These are phyloP conservation scores for Anolis sagrei DNA, from an alignment of 2,113 vertebrate genomes.

Conservation along the genomic window DNA sequence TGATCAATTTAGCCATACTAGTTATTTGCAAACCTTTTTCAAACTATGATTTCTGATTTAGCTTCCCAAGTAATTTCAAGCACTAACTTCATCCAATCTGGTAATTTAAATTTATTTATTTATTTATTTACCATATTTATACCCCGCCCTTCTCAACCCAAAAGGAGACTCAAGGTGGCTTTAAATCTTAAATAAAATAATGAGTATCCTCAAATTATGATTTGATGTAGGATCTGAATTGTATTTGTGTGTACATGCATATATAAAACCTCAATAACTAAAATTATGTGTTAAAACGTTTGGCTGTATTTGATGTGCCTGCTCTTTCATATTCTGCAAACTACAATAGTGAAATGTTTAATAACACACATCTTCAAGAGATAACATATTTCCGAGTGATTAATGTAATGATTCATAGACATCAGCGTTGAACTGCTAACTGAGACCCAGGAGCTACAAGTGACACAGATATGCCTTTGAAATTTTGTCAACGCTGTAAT, in stretches of 20 bases:
- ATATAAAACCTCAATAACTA: not conserved
- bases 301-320: conserved; percentile 33
- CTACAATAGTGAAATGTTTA: conserved; percentile 51
- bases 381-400: conserved; percentile 2
- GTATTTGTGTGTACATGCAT: not conserved
- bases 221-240: not conserved
- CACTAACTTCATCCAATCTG: not conserved
- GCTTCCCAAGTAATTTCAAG: not conserved
- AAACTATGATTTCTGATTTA: not conserved
- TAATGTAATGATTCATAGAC: conserved; percentile 17
- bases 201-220: not conserved
- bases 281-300: not conserved
- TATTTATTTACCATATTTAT: too few relatives aligned
- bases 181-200: not conserved
- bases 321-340: conserved; percentile 42
- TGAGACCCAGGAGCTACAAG: conserved; percentile 59
- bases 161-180: too few relatives aligned
- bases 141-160: too few relatives aligned
- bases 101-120: too few relatives aligned
- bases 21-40: not conserved
- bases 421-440: conserved; percentile 55
- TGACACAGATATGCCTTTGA: conserved; percentile 47
- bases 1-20: not conserved
- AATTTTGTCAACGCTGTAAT: conserved; percentile 50
- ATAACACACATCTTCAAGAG: conserved; percentile 36